Conservation (phyloP, 2,888 invertebrate species). For the Drosophila mimica region DNA sequence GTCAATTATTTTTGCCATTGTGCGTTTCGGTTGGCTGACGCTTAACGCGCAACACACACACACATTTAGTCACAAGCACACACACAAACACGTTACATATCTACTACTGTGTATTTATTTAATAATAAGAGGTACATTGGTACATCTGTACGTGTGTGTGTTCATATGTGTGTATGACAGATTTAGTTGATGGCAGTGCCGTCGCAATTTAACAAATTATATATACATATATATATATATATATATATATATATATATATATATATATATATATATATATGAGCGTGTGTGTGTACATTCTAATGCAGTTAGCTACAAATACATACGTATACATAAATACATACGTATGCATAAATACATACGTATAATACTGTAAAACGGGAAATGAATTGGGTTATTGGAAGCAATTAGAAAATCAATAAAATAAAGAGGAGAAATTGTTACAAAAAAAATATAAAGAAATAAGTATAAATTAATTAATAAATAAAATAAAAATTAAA, state of each 20-base stretch:
- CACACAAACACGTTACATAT: neutral
- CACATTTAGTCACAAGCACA: neutral
- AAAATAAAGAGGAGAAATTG: neutral
- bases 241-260: too few species aligned
- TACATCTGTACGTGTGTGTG: neutral
- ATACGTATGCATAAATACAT: neutral
- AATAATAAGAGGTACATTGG: slow-evolving; percentile 3
- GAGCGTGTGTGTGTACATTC: neutral
- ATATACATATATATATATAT: too few species aligned
- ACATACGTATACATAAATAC: neutral
- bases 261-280: too few species aligned
- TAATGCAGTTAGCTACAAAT: neutral
- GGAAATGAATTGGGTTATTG: neutral
- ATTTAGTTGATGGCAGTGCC: neutral
- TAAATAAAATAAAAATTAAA: neutral
- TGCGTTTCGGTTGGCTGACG: slow-evolving; percentile 67
- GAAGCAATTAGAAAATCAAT: neutral
- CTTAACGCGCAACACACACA: slow-evolving; percentile 8
- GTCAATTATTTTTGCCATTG: slow-evolving; percentile 68
- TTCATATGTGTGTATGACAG: neutral
- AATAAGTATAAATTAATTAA: neutral
- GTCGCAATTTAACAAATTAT: neutral
- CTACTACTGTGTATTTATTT: neutral
- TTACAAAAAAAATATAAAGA: neutral
- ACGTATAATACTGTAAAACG: neutral